Percentiles rank a stretch among this genome's conserved stretches.
Conservation (phyloP, 1,140 invertebrate genomes). For the Acyrthosiphon pisum region DNA sequence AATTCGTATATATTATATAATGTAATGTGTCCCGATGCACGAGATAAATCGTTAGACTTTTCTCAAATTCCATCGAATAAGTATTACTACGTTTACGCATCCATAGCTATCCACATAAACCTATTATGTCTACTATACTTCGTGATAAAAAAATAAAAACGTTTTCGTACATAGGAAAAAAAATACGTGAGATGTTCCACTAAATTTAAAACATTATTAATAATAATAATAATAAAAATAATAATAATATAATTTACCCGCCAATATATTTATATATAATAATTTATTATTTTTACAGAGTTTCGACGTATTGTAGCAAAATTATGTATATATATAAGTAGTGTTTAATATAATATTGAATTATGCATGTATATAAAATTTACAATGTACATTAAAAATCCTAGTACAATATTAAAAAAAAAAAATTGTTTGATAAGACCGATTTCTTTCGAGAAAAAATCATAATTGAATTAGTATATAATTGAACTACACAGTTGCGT, state of each 20-base stretch:
- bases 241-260: not conserved
- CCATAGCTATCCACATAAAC: not conserved
- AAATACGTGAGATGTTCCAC: not conserved
- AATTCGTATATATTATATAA: not conserved
- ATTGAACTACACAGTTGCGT: not conserved
- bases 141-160: not conserved
- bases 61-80: not conserved
- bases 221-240: not conserved
- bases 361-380: not conserved
- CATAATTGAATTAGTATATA: not conserved
- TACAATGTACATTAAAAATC: not conserved
- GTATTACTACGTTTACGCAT: not conserved
- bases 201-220: not conserved
- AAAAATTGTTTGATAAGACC: not conserved
- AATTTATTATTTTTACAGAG: constrained; percentile 45
- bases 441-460: not conserved
- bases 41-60: not conserved
- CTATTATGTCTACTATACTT: not conserved
- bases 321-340: constrained; percentile 1
- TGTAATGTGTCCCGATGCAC: not conserved
- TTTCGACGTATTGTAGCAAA: constrained; percentile 12
- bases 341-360: constrained; percentile 25
- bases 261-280: constrained; percentile 8
- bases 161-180: not conserved
- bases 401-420: not conserved